A percentile compares a stretch with the other conserved stretches of the same genome.
Evolutionary conservation across 2,797 vertebrate genomes (phyloP).

Genomic region (Cephalopachus bancanus): DNA sequence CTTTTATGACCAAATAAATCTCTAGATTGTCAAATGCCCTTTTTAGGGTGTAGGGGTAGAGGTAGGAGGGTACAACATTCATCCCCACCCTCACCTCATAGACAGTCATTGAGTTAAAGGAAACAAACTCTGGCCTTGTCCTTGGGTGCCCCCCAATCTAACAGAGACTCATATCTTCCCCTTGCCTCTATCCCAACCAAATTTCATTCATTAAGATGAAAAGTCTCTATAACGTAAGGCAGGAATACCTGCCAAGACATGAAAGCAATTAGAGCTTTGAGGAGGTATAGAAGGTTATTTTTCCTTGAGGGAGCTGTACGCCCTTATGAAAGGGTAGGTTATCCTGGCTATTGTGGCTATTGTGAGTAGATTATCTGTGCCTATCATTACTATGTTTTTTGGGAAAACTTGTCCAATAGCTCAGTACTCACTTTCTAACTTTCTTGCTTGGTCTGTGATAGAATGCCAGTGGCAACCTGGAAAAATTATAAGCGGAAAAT

Average conservation of each 20-base stretch:
- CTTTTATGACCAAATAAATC: background rate
- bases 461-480: background rate
- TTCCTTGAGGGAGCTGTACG: background rate
- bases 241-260: background rate
- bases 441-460: background rate
- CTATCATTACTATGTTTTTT: background rate
- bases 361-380: background rate
- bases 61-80: background rate
- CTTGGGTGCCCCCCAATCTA: background rate
- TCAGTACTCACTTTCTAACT: background rate
- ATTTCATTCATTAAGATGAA: background rate
- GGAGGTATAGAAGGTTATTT: background rate
- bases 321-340: background rate
- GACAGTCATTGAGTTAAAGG: background rate
- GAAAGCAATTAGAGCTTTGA: background rate
- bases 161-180: background rate
- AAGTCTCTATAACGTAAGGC: background rate
- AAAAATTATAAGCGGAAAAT: background rate
- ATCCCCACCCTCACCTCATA: accelerated
- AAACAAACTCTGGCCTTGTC: background rate
- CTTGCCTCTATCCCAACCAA: background rate
- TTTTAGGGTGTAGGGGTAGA: background rate
- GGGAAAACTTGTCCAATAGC: background rate
- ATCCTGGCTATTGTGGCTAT: background rate
- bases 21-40: background rate